These are phyloP conservation scores for Palaemon carinicauda DNA, from an alignment of 1,140 invertebrate genomes.

Conservation along the genomic window DNA sequence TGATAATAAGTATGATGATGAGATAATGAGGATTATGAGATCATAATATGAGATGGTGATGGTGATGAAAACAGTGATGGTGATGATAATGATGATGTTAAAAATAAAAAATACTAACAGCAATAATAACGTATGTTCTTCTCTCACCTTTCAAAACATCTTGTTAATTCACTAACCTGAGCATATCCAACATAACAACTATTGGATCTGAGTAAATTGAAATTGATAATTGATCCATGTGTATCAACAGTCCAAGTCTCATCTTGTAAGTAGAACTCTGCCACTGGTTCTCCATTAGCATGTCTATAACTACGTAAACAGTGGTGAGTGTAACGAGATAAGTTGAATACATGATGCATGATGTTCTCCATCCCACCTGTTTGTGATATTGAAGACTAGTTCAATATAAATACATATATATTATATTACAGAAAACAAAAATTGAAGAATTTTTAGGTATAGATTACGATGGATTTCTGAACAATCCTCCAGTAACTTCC, in stretches of 20 bases:
- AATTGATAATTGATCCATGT: slow-evolving; percentile 89
- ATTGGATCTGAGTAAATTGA: slow-evolving; percentile 82
- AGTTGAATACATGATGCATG: slow-evolving; percentile 77
- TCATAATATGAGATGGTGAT: no score
- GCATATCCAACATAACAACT: slow-evolving; percentile 86
- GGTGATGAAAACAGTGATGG: no score
- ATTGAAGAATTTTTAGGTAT: no score
- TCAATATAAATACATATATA: no score
- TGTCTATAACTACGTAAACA: slow-evolving; percentile 75
- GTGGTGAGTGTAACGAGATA: slow-evolving; percentile 78
- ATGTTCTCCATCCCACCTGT: slow-evolving; percentile 75
- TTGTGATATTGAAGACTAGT: no score
- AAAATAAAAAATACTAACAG: no score
- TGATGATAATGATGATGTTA: no score
- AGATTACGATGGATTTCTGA: no score
- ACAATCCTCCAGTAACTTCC: no score
- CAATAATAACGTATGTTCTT: not conserved
- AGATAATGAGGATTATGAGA: no score
- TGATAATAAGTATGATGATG: no score
- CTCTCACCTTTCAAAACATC: slow-evolving; percentile 31
- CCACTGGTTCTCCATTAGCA: slow-evolving; percentile 76
- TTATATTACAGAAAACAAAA: no score
- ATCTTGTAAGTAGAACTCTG: slow-evolving; percentile 76
- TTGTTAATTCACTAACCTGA: slow-evolving; percentile 70
- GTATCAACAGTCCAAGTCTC: slow-evolving; percentile 71